Evolutionary conservation across 1,140 invertebrate genomes (phyloP).

Genomic region (Babylonia areolata): DNA sequence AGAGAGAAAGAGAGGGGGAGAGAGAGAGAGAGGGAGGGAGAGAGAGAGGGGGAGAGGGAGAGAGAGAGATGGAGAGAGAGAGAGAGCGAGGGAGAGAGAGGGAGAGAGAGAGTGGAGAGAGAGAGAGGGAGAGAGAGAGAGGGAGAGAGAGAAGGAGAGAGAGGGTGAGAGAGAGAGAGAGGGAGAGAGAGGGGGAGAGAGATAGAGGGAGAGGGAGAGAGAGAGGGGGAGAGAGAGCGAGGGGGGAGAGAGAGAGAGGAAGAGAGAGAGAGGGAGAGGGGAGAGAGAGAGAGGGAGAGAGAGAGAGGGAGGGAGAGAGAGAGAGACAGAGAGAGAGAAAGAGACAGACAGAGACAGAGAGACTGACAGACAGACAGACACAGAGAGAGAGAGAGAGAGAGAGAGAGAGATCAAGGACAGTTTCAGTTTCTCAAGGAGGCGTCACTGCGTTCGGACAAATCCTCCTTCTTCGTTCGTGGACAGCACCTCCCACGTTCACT

Average conservation of each 20-base stretch:
- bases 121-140: background rate
- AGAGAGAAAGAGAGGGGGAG: background rate
- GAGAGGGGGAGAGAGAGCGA: background rate
- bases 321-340: background rate
- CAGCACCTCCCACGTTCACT: too few species aligned
- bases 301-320: background rate
- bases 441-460: too few species aligned
- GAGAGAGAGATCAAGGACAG: too few species aligned
- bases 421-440: too few species aligned
- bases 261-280: background rate
- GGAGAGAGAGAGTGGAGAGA: background rate
- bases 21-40: background rate
- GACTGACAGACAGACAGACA: background rate
- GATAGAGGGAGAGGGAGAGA: background rate
- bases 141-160: background rate
- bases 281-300: background rate
- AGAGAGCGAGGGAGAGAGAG: background rate
- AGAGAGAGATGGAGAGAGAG: background rate
- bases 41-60: background rate
- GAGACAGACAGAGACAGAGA: conserved; percentile 3
- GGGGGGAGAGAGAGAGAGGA: conserved; percentile 6
- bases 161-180: background rate
- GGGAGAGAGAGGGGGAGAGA: background rate
- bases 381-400: background rate
- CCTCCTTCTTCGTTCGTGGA: too few species aligned